These are phyloP conservation scores for Lathamus discolor DNA, from an alignment of 2,113 vertebrate species.

Conservation along the genomic window DNA sequence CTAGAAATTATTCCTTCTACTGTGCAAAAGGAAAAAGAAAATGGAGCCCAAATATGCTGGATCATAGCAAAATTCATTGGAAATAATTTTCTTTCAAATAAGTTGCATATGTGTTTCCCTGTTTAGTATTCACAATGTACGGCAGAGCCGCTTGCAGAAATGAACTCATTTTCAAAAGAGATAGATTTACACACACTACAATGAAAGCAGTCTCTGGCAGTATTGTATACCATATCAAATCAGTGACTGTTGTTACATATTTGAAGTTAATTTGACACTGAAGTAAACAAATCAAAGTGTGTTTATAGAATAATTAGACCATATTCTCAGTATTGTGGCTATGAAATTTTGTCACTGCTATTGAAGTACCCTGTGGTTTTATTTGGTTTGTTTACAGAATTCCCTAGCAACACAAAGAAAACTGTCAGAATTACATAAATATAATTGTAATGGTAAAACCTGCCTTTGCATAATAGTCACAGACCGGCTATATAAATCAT, in stretches of 20 bases:
- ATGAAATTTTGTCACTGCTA: constrained; percentile 73
- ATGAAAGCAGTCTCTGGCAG: constrained; percentile 37
- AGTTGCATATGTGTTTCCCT: constrained; percentile 64
- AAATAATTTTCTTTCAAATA: constrained; percentile 72
- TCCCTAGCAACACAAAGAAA: constrained; percentile 76
- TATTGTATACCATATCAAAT: constrained; percentile 62
- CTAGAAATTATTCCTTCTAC: constrained; percentile 36
- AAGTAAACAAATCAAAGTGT: constrained; percentile 82
- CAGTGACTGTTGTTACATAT: constrained; percentile 72
- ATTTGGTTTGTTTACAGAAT: constrained; percentile 72
- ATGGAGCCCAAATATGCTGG: not conserved
- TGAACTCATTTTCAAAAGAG: constrained; percentile 51
- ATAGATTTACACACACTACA: constrained; percentile 55
- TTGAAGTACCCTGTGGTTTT: constrained; percentile 70
- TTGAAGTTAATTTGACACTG: constrained; percentile 82
- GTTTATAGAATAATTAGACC: constrained; percentile 83
- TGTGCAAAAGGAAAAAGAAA: constrained; percentile 37
- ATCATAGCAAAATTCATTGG: constrained; percentile 44
- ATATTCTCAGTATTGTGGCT: constrained; percentile 71
- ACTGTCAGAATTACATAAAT: constrained; percentile 44
- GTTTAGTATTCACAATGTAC: constrained; percentile 35
- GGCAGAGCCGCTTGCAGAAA: constrained; percentile 46
- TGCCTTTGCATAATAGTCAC: constrained; percentile 1
- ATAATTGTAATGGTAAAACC: constrained; percentile 46
- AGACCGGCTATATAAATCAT: constrained; percentile 12